Percentiles rank a stretch among this genome's conserved stretches.
Conservation (phyloP, 2,888 invertebrate genomes). For the Amblyjoppa proteus region DNA sequence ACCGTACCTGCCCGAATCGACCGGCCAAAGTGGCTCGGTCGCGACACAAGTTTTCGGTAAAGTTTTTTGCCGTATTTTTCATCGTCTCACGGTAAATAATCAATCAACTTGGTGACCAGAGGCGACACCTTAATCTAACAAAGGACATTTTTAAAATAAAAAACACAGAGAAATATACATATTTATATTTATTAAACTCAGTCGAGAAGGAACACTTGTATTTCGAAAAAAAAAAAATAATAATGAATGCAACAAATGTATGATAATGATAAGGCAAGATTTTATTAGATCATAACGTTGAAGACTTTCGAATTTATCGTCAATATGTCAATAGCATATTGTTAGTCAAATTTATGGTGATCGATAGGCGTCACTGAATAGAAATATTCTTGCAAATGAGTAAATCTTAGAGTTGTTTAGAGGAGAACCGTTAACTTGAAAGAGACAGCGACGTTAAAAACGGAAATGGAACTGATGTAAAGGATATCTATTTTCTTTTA, state of each 20-base stretch:
- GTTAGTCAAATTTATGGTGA: slow-evolving; percentile 65
- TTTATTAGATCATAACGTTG: slow-evolving; percentile 61
- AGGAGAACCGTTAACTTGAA: slow-evolving; percentile 40
- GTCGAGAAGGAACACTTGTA: slow-evolving; percentile 50
- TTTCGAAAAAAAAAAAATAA: slow-evolving; percentile 26
- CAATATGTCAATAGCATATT: slow-evolving; percentile 62
- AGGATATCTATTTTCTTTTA: slow-evolving; percentile 59
- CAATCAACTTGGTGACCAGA: slow-evolving; percentile 45
- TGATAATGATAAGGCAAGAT: slow-evolving; percentile 60
- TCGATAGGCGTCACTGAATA: slow-evolving; percentile 56
- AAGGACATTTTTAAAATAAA: slow-evolving; percentile 51
- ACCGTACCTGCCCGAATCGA: slow-evolving; percentile 81
- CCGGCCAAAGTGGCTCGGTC: slow-evolving; percentile 77
- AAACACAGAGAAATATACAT: slow-evolving; percentile 58
- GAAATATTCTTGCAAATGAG: slow-evolving; percentile 64
- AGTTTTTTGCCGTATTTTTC: slow-evolving; percentile 51
- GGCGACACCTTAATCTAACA: slow-evolving; percentile 60
- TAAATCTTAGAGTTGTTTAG: slow-evolving; percentile 61
- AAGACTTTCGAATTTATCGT: slow-evolving; percentile 66
- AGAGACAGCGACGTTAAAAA: slow-evolving; percentile 38
- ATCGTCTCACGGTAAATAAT: slow-evolving; percentile 40
- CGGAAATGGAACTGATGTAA: slow-evolving; percentile 49
- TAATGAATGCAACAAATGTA: slow-evolving; percentile 55
- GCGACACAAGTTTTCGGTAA: slow-evolving; percentile 65
- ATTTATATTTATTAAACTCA: slow-evolving; percentile 68